Base-by-base conservation (phyloP, 2,797 vertebrate species). In the Falco biarmicus region DNA sequence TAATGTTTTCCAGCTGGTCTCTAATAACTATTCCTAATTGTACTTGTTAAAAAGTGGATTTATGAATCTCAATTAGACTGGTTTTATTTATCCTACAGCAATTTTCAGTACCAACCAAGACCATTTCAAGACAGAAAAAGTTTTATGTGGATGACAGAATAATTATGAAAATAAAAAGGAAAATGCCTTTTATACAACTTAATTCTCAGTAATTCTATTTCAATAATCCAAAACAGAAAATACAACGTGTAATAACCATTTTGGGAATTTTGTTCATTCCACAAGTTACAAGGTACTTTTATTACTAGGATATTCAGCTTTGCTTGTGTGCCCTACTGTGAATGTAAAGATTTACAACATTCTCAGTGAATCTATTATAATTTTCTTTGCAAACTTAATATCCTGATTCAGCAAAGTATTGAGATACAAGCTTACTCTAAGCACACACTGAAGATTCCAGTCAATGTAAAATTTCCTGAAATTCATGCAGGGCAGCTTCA, bases 11-110 rank as follows among this genome's bases (percentile, higher is more conserved):
- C 97, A 97, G 97, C 97, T 96, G 95, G 96, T 97, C 93, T 89
- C 97, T 98, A 97, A 97, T 98, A 98, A 98, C 97, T 97, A 96
- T 97, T 97, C 96, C 96, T 98, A 98, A 98, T 97, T 98, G 97
- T 97, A 97, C 97, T 98, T 97, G 97, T 98, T 98, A 98, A 98
- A 98, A 98, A 97, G 93, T 83, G 86, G 97, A 98, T 98, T 98
- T 98, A 98, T 98, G 98, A 97, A 97, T 97, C 97, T 98, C 98
- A 98, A 97, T 98, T 98, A 98, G 96, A 84, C 87, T 64, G 79
- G 96, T 97, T 90, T 95, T 96, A 98, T 95, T 97, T 91, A 92
- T 88, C 75, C 89, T 50, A 89, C 88, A 92, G 95, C 93, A 71
- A 91, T 96, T 97, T 96, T 75, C 96, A 82, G 83, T 77, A 95